Conservation (phyloP, 1,140 invertebrate genomes). For the Caenorhabditis inopinata region DNA sequence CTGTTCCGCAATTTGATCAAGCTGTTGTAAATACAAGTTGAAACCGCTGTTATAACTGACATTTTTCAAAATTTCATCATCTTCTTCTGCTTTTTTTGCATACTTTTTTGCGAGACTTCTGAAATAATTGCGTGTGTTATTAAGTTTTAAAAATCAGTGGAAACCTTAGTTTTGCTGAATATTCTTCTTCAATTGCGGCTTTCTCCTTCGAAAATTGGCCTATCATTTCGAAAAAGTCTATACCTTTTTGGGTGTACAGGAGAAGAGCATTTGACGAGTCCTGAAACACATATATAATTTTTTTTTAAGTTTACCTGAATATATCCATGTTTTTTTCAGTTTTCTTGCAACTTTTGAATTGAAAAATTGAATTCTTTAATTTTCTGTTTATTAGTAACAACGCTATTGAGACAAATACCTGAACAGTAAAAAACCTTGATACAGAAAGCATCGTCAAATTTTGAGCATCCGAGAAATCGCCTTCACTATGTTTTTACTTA, state of each 20-base stretch:
- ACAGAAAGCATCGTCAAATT: background rate
- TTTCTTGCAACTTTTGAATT: too few species aligned
- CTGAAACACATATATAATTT: too few species aligned
- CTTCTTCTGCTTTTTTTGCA: conserved; percentile 2
- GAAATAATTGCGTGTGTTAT: background rate
- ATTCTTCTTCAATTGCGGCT: conserved; percentile 7
- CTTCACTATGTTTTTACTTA: too few species aligned
- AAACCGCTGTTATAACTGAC: background rate
- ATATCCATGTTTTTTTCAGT: too few species aligned
- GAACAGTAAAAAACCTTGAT: background rate
- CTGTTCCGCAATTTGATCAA: background rate
- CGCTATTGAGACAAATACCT: background rate
- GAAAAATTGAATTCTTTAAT: too few species aligned
- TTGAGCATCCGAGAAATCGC: background rate
- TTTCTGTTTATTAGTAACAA: too few species aligned
- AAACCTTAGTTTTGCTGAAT: background rate
- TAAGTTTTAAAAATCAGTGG: too few species aligned
- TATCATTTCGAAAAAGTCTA: background rate
- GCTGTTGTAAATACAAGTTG: background rate
- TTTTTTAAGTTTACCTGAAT: too few species aligned
- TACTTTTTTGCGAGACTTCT: conserved; percentile 5
- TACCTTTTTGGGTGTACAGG: background rate
- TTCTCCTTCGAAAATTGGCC: conserved; percentile 15
- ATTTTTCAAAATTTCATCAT: background rate
- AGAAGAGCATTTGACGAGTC: conserved; percentile 1